Evolutionary conservation across 2,888 invertebrate species (phyloP), one percentile per base, ranked within the genome.

Genomic region (Tipula unca): DNA sequence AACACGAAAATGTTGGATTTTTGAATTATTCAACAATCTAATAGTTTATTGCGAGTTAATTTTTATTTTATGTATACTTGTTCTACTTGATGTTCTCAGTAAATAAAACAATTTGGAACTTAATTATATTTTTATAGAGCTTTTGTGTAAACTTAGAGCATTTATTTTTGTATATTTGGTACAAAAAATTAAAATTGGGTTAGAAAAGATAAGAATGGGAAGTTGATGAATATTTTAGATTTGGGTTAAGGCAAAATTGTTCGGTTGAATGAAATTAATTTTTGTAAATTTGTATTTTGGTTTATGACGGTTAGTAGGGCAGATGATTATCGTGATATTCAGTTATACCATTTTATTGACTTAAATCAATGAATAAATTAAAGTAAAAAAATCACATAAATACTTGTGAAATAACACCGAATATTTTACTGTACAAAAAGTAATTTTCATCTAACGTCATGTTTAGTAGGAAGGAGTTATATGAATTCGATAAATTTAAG

Each of bases 41-140:
- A 69, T 69, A 69, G 69, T 69, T 69, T 69, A 69, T 69, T 69
- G 25, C 25, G 69, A 69, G 69, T 69, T 69, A 69, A 69, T 69
- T 69, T 69, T 69, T 69, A 17, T 32, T 1, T 48, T 48, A 17
- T 48, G 17, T 48, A 13, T 25, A 69, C 69, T 25, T 69, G 69
- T 69, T 69, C 69, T 10, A 69, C 25, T 69, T 69, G 20, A 69
- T 69, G 69, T 69, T 69, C 25, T 69, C 25, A 25, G 69, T 69
- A 69, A 69, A 69, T 69, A 69, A 69, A 69, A 69, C 69, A 69
- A 69, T 69, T 69, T 69, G 10, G 69, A 69, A 69, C 69, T 69
- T 69, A 69, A 69, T 69, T 69, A 69, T 69, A 69, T 69, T 69
- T 69, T 69, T 69, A 69, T 69, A 69, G 69, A 69, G 69, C 69